These are phyloP conservation scores for Reinhardtius hippoglossoides DNA, from an alignment of 2,113 vertebrate species.

Conservation along the genomic window DNA sequence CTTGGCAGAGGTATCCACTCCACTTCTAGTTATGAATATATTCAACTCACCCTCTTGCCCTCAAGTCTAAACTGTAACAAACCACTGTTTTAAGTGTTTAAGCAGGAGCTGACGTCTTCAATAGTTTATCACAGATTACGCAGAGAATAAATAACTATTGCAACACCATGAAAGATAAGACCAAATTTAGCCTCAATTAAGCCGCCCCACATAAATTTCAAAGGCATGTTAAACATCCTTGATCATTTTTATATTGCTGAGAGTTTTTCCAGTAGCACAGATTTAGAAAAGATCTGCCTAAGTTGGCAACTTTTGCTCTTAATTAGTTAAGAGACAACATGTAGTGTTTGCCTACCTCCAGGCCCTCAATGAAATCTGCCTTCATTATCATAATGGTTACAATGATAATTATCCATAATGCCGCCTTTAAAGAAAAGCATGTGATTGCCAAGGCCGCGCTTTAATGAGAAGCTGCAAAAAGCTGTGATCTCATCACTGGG, in stretches of 20 bases:
- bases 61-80: constrained; percentile 16
- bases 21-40: neutral
- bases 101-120: constrained; percentile 1
- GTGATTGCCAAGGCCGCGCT: constrained; percentile 53
- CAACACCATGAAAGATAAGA: constrained; percentile 6
- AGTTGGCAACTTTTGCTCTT: constrained; percentile 59
- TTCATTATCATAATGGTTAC: constrained; percentile 66
- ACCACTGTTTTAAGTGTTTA: constrained; percentile 2
- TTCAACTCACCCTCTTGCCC: neutral
- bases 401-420: constrained; percentile 58
- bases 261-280: constrained; percentile 52
- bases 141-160: constrained; percentile 13
- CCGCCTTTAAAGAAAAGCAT: constrained; percentile 39
- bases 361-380: constrained; percentile 46
- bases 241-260: constrained; percentile 51
- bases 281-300: constrained; percentile 36
- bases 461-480: constrained; percentile 68
- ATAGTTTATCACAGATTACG: constrained; percentile 25
- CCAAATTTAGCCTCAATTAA: constrained; percentile 44
- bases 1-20: neutral
- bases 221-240: constrained; percentile 49
- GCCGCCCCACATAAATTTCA: constrained; percentile 29
- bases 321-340: constrained; percentile 52
- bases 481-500: constrained; percentile 69
- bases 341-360: constrained; percentile 41